Evolutionary conservation across 2,797 vertebrate genomes (phyloP).

Genomic region (Xiphophorus birchmanni): DNA sequence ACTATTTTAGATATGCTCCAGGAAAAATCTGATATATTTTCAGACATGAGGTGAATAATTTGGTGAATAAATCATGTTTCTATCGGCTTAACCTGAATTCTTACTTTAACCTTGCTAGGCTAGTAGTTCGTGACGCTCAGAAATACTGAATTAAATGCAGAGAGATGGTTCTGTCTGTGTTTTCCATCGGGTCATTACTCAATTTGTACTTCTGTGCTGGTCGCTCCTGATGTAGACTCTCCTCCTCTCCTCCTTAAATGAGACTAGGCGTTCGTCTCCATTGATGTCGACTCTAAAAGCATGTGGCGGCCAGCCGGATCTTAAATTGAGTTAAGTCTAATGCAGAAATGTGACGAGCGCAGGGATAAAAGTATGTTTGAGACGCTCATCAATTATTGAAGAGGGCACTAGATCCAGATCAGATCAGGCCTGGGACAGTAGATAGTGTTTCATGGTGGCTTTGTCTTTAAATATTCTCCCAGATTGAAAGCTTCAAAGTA

Average conservation of each 20-base stretch:
- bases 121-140: background rate
- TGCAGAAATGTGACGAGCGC: conserved; percentile 46
- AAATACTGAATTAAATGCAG: background rate
- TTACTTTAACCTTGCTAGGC: background rate
- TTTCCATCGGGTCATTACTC: background rate
- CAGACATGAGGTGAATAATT: background rate
- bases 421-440: conserved; percentile 73
- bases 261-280: background rate
- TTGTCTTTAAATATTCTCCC: conserved; percentile 84
- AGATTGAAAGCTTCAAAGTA: conserved; percentile 86
- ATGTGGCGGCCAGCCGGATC: conserved; percentile 14
- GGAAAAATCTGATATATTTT: background rate
- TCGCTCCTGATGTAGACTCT: background rate
- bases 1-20: background rate
- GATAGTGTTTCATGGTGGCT: conserved; percentile 82
- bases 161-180: background rate
- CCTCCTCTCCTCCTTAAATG: background rate
- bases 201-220: background rate
- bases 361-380: conserved; percentile 71
- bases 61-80: background rate
- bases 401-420: conserved; percentile 70
- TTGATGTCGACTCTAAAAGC: conserved; percentile 8
- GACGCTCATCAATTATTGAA: conserved; percentile 83
- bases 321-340: conserved; percentile 49
- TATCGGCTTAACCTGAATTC: background rate